Evolutionary conservation across 2,113 vertebrate genomes (phyloP).

Genomic region (Hemicordylus capensis): DNA sequence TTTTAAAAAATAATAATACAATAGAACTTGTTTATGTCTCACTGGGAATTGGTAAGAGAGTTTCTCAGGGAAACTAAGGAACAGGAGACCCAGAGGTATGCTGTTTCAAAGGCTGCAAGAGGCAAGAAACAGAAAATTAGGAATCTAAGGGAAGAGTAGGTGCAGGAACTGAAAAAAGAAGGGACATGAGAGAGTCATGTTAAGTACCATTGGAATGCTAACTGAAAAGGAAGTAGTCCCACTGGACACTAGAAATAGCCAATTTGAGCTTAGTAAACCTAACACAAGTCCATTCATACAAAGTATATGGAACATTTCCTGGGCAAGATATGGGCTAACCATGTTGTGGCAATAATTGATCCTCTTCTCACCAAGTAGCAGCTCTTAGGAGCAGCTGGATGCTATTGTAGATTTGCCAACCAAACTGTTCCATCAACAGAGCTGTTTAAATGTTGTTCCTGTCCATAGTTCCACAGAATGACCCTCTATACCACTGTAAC

Average conservation of each 20-base stretch:
- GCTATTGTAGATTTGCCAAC: not conserved
- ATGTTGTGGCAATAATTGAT: not conserved
- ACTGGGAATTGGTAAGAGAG: too few species aligned
- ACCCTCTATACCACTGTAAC: not conserved
- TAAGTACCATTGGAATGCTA: not conserved
- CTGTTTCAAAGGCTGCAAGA: not conserved
- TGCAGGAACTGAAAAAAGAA: not conserved
- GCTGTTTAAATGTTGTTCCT: not conserved
- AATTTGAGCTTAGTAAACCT: not conserved
- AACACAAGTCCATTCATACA: not conserved
- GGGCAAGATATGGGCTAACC: not conserved
- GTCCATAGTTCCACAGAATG: not conserved
- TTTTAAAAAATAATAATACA: too few species aligned
- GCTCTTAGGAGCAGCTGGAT: not conserved
- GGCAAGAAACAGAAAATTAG: not conserved
- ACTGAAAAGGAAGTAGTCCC: too few species aligned
- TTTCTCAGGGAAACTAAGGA: too few species aligned
- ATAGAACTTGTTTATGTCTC: too few species aligned
- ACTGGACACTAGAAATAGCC: not conserved
- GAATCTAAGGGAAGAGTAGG: not conserved
- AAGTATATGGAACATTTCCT: not conserved
- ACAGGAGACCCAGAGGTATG: too few species aligned
- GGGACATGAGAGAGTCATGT: not conserved
- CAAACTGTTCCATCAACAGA: not conserved
- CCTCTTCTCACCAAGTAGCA: not conserved